These are phyloP conservation scores for Habroteleia sp. DNA, from an alignment of 2,888 invertebrate genomes.

Conservation along the genomic window DNA sequence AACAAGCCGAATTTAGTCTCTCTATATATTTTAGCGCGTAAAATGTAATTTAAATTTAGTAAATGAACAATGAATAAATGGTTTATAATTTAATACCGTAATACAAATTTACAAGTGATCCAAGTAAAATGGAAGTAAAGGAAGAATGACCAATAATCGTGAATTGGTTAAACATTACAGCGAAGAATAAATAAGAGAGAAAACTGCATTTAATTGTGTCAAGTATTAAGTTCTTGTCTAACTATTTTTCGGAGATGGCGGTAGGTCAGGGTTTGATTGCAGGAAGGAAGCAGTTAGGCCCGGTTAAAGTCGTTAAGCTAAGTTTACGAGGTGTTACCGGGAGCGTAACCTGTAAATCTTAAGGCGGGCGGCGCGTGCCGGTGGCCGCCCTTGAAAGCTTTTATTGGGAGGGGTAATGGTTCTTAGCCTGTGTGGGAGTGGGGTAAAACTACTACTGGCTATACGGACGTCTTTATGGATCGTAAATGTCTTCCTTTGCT, in stretches of 20 bases:
- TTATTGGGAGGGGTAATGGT: conserved; percentile 71
- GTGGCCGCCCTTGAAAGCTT: conserved; percentile 78
- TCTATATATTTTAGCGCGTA: too few relatives aligned
- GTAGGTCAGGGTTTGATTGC: conserved; percentile 80
- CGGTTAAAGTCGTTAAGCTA: conserved; percentile 81
- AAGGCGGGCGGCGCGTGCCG: conserved; percentile 79
- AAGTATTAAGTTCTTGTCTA: conserved; percentile 32
- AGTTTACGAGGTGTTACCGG: conserved; percentile 82
- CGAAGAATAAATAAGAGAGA: not conserved
- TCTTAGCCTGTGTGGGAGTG: conserved; percentile 70
- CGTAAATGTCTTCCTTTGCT: conserved; percentile 81
- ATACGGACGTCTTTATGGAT: conserved; percentile 80
- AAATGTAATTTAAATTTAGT: too few relatives aligned
- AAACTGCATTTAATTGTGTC: conserved; percentile 11
- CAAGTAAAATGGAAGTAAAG: too few relatives aligned
- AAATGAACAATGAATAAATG: too few relatives aligned
- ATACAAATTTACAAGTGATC: too few relatives aligned
- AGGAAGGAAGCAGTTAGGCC: conserved; percentile 82
- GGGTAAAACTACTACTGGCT: conserved; percentile 72
- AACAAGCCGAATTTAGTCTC: too few relatives aligned
- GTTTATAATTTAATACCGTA: too few relatives aligned
- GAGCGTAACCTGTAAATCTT: conserved; percentile 81
- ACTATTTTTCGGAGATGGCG: conserved; percentile 64
- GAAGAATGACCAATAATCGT: too few relatives aligned
- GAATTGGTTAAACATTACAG: too few relatives aligned